Conservation (phyloP, 2,113 vertebrate species). For the Rostratula benghalensis region DNA sequence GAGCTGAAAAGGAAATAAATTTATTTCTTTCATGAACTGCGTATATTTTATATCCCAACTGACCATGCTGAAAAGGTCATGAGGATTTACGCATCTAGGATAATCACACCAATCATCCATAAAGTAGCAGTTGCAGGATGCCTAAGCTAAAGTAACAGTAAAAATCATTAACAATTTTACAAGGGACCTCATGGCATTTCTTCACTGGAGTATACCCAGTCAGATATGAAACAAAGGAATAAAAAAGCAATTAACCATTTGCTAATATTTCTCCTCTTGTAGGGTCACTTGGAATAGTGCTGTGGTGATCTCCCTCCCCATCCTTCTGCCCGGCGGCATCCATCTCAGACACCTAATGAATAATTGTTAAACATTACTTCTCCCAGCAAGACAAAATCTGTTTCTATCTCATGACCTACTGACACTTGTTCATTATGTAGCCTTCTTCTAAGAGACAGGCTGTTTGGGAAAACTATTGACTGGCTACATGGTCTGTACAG, state of each 20-base stretch:
- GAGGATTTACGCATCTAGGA: background rate
- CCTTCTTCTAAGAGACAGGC: constrained; percentile 38
- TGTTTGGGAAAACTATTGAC: constrained; percentile 34
- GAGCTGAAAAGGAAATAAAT: background rate
- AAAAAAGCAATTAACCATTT: background rate
- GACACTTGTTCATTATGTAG: constrained; percentile 50
- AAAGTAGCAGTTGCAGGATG: background rate
- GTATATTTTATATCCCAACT: background rate
- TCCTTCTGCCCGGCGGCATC: background rate
- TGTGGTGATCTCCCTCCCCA: background rate
- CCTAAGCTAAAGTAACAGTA: background rate
- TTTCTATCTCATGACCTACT: constrained; percentile 52
- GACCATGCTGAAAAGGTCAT: background rate
- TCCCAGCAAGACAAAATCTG: constrained; percentile 47
- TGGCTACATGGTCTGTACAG: background rate
- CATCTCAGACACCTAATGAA: constrained; percentile 47
- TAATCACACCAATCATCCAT: background rate
- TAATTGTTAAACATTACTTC: constrained; percentile 52
- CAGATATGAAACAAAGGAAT: background rate
- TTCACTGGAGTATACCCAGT: background rate
- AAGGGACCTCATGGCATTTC: background rate
- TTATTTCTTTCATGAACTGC: background rate
- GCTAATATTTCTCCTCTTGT: background rate
- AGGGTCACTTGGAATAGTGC: background rate
- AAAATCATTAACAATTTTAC: background rate